phyloP scores from a whole-genome alignment of 2,888 invertebrate genomes.

The Drosophila nr. perissopoda region DNA sequence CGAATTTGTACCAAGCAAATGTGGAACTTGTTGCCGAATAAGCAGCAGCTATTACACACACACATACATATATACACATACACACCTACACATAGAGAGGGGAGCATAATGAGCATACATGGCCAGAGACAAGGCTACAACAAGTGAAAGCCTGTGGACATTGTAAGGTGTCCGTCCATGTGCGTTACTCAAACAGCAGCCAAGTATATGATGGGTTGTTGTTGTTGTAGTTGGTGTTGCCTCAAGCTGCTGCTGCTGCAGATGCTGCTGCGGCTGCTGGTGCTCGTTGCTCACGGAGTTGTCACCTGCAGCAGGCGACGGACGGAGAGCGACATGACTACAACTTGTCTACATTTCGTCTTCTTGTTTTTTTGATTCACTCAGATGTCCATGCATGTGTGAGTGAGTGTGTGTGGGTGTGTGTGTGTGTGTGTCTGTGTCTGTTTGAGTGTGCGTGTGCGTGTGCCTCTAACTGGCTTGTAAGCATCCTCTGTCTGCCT shows the following conservation, averaged over 20 bases:
- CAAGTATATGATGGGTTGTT: conserved; percentile 52
- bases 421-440: not conserved
- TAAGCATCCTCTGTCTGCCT: conserved; percentile 21
- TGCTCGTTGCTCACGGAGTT: conserved; percentile 53
- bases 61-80: conserved; percentile 19
- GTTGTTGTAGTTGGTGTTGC: conserved; percentile 24
- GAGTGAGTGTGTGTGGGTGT: not conserved
- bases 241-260: conserved; percentile 30
- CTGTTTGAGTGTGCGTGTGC: conserved; percentile 11
- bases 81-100: conserved; percentile 15
- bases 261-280: conserved; percentile 16
- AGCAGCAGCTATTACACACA: conserved; percentile 69
- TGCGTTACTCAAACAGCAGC: conserved; percentile 56
- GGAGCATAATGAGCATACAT: conserved; percentile 71
- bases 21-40: conserved; percentile 78
- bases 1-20: conserved; percentile 38
- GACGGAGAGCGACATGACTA: conserved; percentile 65
- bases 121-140: conserved; percentile 64
- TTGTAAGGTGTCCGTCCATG: conserved; percentile 38
- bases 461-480: conserved; percentile 36
- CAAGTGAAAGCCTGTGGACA: conserved; percentile 57
- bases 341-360: conserved; percentile 76
- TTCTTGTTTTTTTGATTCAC: conserved; percentile 37
- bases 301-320: conserved; percentile 73
- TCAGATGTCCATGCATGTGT: not conserved